These are phyloP conservation scores for Antheraea yamamai DNA, from an alignment of 2,888 invertebrate species.

Conservation along the genomic window DNA sequence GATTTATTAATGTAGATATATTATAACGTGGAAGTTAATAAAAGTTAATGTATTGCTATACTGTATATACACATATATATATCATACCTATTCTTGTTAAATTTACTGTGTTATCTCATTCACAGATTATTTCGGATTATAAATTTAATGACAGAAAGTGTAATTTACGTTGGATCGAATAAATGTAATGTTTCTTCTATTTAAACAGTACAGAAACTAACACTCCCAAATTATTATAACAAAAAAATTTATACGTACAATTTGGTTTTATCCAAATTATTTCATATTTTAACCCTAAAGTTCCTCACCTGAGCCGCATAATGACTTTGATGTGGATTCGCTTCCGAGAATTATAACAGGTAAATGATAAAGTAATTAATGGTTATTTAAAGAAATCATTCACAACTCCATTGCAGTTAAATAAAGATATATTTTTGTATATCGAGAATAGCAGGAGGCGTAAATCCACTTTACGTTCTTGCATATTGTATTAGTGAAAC, in stretches of 20 bases:
- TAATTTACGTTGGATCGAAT: background rate
- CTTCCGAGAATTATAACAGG: slow-evolving; percentile 16
- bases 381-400: background rate
- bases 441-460: background rate
- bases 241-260: background rate
- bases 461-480: background rate
- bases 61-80: background rate
- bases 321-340: background rate
- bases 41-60: background rate
- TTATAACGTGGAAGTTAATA: too few species aligned
- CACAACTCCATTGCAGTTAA: background rate
- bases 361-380: slow-evolving; percentile 6
- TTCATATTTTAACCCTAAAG: background rate
- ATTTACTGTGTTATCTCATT: background rate
- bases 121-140: background rate
- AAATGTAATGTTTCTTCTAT: background rate
- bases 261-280: background rate
- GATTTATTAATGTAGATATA: too few species aligned
- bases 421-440: background rate
- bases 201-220: background rate
- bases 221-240: background rate
- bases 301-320: background rate
- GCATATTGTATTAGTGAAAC: background rate
- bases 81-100: background rate
- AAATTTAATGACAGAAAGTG: background rate